These are phyloP conservation scores for Drosophila austrosaltans DNA, from an alignment of 2,888 invertebrate species.

Conservation along the genomic window DNA sequence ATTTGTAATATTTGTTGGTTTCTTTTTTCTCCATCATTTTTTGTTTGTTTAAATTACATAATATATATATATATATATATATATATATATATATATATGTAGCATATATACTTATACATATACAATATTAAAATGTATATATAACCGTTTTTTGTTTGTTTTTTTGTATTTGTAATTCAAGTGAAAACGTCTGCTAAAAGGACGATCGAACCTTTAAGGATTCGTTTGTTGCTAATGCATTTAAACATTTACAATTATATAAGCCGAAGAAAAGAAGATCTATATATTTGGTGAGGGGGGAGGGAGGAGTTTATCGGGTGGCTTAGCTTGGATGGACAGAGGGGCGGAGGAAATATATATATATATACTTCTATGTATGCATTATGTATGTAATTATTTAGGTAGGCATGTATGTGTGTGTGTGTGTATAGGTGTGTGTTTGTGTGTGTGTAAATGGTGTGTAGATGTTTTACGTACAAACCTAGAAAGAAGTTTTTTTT, in stretches of 20 bases:
- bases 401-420: constrained; percentile 9
- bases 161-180: constrained; percentile 51
- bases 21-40: constrained; percentile 34
- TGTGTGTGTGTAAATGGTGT: constrained; percentile 48
- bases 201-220: constrained; percentile 46
- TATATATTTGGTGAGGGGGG: constrained; percentile 27
- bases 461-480: constrained; percentile 61
- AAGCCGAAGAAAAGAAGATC: constrained; percentile 30
- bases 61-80: constrained; percentile 22
- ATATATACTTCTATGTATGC: constrained; percentile 13
- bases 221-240: constrained; percentile 21
- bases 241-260: constrained; percentile 66
- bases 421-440: neutral
- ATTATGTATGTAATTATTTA: constrained; percentile 1
- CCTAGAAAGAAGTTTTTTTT: constrained; percentile 71
- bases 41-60: constrained; percentile 56
- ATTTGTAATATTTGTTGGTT: constrained; percentile 67
- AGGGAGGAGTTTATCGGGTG: neutral
- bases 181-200: constrained; percentile 66
- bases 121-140: constrained; percentile 67
- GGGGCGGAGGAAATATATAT: neutral
- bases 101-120: constrained; percentile 60
- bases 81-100: constrained; percentile 46
- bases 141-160: constrained; percentile 49
- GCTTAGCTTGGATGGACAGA: neutral